These are phyloP conservation scores for Pteropus rufus DNA, from an alignment of 2,797 vertebrate species.

Conservation along the genomic window DNA sequence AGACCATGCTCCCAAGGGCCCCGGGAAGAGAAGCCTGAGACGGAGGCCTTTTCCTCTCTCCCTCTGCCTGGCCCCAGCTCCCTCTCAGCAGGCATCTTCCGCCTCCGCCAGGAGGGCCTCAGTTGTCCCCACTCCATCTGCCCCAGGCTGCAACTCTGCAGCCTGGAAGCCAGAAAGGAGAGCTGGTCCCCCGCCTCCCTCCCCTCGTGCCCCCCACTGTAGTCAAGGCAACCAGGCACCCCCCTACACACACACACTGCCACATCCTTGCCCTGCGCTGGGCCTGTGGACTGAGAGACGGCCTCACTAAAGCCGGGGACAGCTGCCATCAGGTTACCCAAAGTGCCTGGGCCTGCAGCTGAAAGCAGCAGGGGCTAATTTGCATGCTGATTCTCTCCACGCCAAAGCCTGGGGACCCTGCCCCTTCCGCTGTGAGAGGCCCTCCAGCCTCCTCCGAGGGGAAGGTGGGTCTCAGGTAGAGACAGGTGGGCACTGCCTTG, in stretches of 20 bases:
- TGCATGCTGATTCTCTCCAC: not conserved
- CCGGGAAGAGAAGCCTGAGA: not conserved
- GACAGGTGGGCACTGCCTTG: not conserved
- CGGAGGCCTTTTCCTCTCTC: not conserved
- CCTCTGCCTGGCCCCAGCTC: not conserved
- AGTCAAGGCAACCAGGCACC: not conserved
- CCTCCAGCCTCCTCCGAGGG: not conserved
- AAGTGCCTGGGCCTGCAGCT: not conserved
- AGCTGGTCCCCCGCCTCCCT: not conserved
- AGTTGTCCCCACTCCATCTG: not conserved
- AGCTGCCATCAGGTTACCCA: not conserved
- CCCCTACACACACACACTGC: not conserved
- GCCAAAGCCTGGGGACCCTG: not conserved
- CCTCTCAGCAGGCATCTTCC: constrained; percentile 35
- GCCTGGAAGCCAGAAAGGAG: not conserved
- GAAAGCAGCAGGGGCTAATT: constrained; percentile 24
- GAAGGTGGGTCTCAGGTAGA: not conserved
- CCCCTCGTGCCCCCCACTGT: not conserved
- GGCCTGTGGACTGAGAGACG: too few relatives aligned
- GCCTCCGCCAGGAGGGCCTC: not conserved
- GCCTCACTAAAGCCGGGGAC: too few relatives aligned
- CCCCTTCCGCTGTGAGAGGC: not conserved
- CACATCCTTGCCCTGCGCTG: accelerated
- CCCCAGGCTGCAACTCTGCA: not conserved
- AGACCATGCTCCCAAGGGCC: not conserved